These are phyloP conservation scores for Spodoptera exigua DNA, from an alignment of 2,888 invertebrate species.

Conservation along the genomic window DNA sequence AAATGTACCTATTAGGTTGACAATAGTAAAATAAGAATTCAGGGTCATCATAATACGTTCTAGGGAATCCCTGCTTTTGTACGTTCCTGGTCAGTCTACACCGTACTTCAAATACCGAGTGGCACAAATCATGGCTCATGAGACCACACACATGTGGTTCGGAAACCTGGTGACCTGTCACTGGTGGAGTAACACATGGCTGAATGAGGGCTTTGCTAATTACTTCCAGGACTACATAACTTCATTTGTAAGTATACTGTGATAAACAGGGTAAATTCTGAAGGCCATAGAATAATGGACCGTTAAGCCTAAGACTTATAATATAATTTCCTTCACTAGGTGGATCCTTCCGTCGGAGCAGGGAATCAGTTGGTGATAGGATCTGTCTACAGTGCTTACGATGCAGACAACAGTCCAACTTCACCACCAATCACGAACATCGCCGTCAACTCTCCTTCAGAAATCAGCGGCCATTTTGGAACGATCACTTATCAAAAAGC, in stretches of 20 bases:
- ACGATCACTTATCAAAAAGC: constrained; percentile 92
- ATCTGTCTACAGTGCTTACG: constrained; percentile 91
- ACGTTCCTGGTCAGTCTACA: constrained; percentile 80
- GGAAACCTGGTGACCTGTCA: constrained; percentile 93
- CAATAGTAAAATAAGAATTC: too few relatives aligned
- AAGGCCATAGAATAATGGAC: too few relatives aligned
- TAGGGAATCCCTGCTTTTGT: constrained; percentile 84
- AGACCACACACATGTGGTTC: constrained; percentile 95
- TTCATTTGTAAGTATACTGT: constrained; percentile 65
- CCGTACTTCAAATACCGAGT: constrained; percentile 87
- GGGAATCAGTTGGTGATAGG: constrained; percentile 90
- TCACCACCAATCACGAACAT: constrained; percentile 89
- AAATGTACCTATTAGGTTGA: too few relatives aligned
- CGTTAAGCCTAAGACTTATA: too few relatives aligned
- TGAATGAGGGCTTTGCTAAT: constrained; percentile 92
- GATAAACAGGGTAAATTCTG: too few relatives aligned
- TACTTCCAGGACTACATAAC: constrained; percentile 92
- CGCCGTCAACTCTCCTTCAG: constrained; percentile 89
- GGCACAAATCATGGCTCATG: constrained; percentile 92
- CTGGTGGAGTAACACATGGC: constrained; percentile 94
- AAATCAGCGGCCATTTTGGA: constrained; percentile 91
- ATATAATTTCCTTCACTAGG: constrained; percentile 73
- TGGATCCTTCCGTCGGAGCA: constrained; percentile 90
- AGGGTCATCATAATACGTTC: constrained; percentile 21
- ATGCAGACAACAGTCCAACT: constrained; percentile 86